Evolutionary conservation across 2,797 vertebrate species (phyloP).

Genomic region (Antennarius maculatus): DNA sequence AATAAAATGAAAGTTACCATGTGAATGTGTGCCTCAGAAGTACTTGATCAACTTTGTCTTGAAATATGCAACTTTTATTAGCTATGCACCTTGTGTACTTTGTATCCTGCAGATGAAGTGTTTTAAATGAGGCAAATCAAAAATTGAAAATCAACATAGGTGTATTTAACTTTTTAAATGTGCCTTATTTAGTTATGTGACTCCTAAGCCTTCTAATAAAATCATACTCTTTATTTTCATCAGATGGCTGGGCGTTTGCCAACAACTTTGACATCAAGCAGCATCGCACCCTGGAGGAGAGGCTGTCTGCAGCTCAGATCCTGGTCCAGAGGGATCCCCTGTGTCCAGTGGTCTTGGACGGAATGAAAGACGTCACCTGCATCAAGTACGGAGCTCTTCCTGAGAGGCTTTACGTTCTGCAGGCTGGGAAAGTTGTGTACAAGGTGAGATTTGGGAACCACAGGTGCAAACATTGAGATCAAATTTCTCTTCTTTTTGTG

Average conservation of each 20-base stretch:
- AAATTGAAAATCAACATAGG: too few species aligned
- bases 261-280: constrained; percentile 89
- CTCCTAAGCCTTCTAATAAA: neutral
- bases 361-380: constrained; percentile 85
- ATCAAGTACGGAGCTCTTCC: constrained; percentile 88
- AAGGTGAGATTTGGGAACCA: constrained; percentile 80
- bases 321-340: constrained; percentile 84
- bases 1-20: neutral
- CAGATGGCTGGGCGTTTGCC: constrained; percentile 92
- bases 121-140: neutral
- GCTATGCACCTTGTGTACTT: neutral
- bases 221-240: neutral
- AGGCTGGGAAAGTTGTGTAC: constrained; percentile 86
- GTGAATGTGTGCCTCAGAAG: neutral
- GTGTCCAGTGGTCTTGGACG: constrained; percentile 89
- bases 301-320: constrained; percentile 84
- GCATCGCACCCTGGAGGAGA: constrained; percentile 87
- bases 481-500: neutral
- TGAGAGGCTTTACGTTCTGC: constrained; percentile 90
- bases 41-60: neutral
- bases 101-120: neutral
- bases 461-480: neutral
- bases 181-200: too few species aligned
- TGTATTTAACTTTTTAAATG: too few species aligned
- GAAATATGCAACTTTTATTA: neutral